Percentiles rank a stretch among this genome's conserved stretches.
These are phyloP conservation scores for Platichthys flesus DNA, from an alignment of 2,113 vertebrate species.

Conservation along the genomic window DNA sequence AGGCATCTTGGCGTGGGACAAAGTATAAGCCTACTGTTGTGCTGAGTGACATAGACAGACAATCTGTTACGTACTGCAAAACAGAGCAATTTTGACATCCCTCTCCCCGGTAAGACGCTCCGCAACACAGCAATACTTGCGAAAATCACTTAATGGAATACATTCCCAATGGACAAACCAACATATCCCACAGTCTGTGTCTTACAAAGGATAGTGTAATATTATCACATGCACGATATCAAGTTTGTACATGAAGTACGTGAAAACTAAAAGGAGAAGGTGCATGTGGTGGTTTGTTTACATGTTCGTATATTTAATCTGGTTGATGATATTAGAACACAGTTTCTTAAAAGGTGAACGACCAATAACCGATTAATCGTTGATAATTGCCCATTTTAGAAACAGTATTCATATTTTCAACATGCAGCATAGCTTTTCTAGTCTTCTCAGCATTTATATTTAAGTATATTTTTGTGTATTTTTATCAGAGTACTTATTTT, in stretches of 20 bases:
- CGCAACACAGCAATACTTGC: conserved; percentile 28
- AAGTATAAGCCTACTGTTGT: conserved; percentile 53
- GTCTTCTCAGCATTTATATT: too few species aligned
- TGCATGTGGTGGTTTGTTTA: neutral
- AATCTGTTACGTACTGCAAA: conserved; percentile 47
- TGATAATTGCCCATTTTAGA: too few species aligned
- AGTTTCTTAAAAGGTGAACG: too few species aligned
- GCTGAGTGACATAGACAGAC: conserved; percentile 53
- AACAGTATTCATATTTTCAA: too few species aligned
- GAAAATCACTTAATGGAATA: conserved; percentile 47
- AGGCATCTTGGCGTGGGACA: conserved; percentile 54
- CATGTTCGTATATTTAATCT: neutral
- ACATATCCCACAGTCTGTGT: conserved; percentile 12
- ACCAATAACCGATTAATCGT: too few species aligned
- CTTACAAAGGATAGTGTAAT: conserved; percentile 1
- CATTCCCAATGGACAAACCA: conserved; percentile 20
- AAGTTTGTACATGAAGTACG: conserved; percentile 1
- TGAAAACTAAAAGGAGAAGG: conserved; percentile 1
- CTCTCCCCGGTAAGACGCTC: conserved; percentile 34
- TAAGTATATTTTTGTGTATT: too few species aligned
- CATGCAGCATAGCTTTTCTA: too few species aligned
- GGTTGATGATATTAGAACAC: too few species aligned
- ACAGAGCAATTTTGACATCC: conserved; percentile 44
- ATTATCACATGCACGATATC: conserved; percentile 8
- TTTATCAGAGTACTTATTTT: too few species aligned